A percentile compares a stretch with the other conserved stretches of the same genome.
These are phyloP conservation scores for Benthosema pterotum DNA, from an alignment of 2,797 vertebrate genomes.

Conservation along the genomic window DNA sequence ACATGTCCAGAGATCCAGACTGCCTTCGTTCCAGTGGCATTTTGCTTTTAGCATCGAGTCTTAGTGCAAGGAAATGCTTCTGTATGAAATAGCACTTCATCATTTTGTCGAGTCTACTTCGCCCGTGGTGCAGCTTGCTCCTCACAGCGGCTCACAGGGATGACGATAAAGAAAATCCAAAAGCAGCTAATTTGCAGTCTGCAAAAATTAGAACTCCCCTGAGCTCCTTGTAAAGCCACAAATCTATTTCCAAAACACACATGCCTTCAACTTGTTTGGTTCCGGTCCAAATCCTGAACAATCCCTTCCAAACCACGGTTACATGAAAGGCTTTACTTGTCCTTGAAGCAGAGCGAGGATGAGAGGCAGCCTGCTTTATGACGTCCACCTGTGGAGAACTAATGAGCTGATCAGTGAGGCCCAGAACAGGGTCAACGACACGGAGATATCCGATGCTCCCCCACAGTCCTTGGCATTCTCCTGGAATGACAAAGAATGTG, in stretches of 20 bases:
- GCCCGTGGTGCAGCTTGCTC: background rate
- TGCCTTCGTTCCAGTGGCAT: background rate
- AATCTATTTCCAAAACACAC: too few species aligned
- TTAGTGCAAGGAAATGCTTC: slow-evolving; percentile 1
- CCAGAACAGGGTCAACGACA: slow-evolving; percentile 68
- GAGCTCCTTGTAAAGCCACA: too few species aligned
- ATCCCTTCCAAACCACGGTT: too few species aligned
- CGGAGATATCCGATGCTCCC: slow-evolving; percentile 64
- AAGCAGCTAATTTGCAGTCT: too few species aligned
- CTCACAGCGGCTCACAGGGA: slow-evolving; percentile 3
- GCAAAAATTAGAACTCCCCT: too few species aligned
- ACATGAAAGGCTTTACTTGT: background rate
- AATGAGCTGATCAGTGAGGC: slow-evolving; percentile 68
- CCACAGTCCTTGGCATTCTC: slow-evolving; percentile 95
- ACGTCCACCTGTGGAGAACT: slow-evolving; percentile 58
- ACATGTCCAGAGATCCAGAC: background rate
- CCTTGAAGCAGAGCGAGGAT: slow-evolving; percentile 3
- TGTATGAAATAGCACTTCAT: slow-evolving; percentile 39
- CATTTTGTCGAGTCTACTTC: background rate
- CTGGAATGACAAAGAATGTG: slow-evolving; percentile 62
- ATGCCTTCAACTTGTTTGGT: too few species aligned
- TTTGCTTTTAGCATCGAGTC: background rate
- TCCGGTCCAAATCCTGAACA: too few species aligned
- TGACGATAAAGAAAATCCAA: background rate
- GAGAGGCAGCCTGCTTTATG: slow-evolving; percentile 20